These are phyloP conservation scores for Andrena marginata DNA, from an alignment of 2,888 invertebrate genomes.

Conservation along the genomic window DNA sequence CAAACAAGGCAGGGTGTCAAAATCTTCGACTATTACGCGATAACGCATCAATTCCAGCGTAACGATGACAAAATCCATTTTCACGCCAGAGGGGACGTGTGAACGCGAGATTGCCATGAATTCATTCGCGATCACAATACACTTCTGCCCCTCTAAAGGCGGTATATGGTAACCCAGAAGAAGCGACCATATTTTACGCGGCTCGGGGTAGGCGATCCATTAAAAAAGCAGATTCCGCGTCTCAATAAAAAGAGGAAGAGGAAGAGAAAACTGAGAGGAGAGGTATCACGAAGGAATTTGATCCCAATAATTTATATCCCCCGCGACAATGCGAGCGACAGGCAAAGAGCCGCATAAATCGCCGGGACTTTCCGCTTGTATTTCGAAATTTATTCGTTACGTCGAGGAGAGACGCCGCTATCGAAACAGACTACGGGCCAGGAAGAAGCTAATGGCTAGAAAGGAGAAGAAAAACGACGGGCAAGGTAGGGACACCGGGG, in stretches of 20 bases:
- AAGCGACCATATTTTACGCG: background rate
- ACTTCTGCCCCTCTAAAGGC: background rate
- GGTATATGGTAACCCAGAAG: background rate
- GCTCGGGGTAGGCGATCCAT: background rate
- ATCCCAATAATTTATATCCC: constrained; percentile 26
- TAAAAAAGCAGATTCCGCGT: background rate
- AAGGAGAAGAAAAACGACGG: constrained; percentile 14
- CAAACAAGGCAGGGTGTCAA: too few species aligned
- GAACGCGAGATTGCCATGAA: too few species aligned
- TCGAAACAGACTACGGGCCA: constrained; percentile 26
- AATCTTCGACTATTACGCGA: too few species aligned
- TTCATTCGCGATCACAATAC: too few species aligned
- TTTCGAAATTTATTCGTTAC: constrained; percentile 52
- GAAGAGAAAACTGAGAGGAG: background rate
- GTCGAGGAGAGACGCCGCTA: constrained; percentile 12
- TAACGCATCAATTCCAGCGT: too few species aligned
- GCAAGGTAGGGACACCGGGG: constrained; percentile 1
- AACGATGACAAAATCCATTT: too few species aligned
- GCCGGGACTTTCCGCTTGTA: constrained; percentile 2
- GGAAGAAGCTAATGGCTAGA: constrained; percentile 35
- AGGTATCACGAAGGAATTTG: constrained; percentile 8
- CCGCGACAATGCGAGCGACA: constrained; percentile 15
- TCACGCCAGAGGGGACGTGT: too few species aligned
- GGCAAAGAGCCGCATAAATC: constrained; percentile 33
- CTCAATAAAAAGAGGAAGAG: background rate